Evolutionary conservation across 2,888 invertebrate species (phyloP).

Genomic region (Tethea ocularis): DNA sequence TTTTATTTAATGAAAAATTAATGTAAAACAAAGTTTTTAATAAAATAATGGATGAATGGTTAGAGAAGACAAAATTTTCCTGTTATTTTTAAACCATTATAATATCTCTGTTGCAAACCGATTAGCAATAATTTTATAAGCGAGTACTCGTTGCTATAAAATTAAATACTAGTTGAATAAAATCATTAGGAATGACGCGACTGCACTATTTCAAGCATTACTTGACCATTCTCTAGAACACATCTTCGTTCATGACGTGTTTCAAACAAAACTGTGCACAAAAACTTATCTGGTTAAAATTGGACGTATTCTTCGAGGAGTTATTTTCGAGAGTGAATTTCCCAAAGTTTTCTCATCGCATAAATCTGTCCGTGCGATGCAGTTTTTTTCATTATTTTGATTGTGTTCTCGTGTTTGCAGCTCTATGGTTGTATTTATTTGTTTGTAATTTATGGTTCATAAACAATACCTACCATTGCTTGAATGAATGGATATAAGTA

Average conservation of each 20-base stretch:
- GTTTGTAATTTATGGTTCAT: too few relatives aligned
- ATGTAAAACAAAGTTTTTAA: too few relatives aligned
- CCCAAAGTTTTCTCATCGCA: conserved; percentile 21
- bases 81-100: background rate
- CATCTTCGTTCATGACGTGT: background rate
- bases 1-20: too few relatives aligned
- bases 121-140: background rate
- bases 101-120: background rate
- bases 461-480: too few relatives aligned
- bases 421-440: conserved; percentile 12
- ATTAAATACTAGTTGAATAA: background rate
- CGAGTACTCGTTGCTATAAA: background rate
- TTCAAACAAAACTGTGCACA: background rate
- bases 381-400: conserved; percentile 47
- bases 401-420: conserved; percentile 32
- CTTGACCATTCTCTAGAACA: background rate
- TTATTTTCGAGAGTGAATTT: conserved; percentile 16
- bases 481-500: too few relatives aligned
- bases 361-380: conserved; percentile 26
- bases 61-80: too few relatives aligned
- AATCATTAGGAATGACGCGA: background rate
- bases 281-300: conserved; percentile 2
- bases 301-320: conserved; percentile 7
- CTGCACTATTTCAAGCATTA: background rate
- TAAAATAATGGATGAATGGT: too few relatives aligned